These are phyloP conservation scores for Ephydatia muelleri DNA, from an alignment of 37 sponge, comb jelly and placozoan genomes.

Conservation along the genomic window DNA sequence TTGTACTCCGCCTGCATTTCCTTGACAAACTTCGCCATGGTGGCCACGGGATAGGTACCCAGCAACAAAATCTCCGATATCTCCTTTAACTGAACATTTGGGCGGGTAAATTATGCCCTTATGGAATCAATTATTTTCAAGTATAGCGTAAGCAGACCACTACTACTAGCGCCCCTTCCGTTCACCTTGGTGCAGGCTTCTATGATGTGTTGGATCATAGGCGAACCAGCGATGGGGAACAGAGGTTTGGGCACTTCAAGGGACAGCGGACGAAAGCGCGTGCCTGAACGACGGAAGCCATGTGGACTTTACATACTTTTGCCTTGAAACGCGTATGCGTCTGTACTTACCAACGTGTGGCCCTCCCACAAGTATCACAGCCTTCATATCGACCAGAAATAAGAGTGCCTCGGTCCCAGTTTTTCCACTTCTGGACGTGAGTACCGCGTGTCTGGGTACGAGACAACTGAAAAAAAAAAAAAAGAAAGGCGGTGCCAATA, in stretches of 20 bases:
- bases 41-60: conserved; percentile 74
- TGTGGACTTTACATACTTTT: neutral
- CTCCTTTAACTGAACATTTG: conserved; percentile 50
- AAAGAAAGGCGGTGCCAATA: too few relatives aligned
- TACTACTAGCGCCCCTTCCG: neutral
- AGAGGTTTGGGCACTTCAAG: conserved; percentile 93
- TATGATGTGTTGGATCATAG: conserved; percentile 98
- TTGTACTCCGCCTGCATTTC: conserved; percentile 60
- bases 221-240: conserved; percentile 96
- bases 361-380: conserved; percentile 95
- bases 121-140: neutral
- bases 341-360: conserved; percentile 80
- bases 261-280: conserved; percentile 95
- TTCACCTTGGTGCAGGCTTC: conserved; percentile 84
- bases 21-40: conserved; percentile 66
- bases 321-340: neutral
- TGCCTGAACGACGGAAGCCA: conserved; percentile 36
- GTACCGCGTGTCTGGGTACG: too few relatives aligned
- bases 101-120: neutral
- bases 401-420: conserved; percentile 14
- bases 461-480: too few relatives aligned
- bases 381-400: conserved; percentile 58
- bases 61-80: conserved; percentile 86
- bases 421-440: neutral
- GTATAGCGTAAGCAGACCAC: neutral